Conservation (phyloP, 2,113 vertebrate genomes). For the Lepidothrix coronata region DNA sequence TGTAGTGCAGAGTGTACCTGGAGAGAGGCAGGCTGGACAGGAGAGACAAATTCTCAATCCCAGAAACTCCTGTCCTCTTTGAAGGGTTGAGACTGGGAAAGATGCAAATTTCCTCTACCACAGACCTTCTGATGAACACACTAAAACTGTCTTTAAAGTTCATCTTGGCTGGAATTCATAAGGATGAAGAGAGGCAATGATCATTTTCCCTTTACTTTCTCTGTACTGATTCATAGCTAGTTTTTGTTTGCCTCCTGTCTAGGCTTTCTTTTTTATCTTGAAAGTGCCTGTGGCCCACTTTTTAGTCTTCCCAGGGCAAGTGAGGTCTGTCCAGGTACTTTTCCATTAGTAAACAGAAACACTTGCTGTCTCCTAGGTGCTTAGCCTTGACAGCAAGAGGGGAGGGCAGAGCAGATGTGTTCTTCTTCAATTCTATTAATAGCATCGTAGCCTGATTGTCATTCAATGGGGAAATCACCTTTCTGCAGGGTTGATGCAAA, state of each 20-base stretch:
- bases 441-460: slow-evolving; percentile 42
- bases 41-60: not conserved
- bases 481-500: slow-evolving; percentile 5
- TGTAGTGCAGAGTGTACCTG: not conserved
- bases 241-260: not conserved
- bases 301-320: slow-evolving; percentile 19
- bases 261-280: not conserved
- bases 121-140: not conserved
- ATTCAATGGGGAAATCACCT: slow-evolving; percentile 51
- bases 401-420: slow-evolving; percentile 37
- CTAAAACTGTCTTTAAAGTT: not conserved
- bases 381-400: slow-evolving; percentile 30
- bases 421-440: slow-evolving; percentile 54
- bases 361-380: slow-evolving; percentile 54
- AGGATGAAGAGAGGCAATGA: not conserved
- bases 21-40: not conserved
- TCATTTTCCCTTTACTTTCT: not conserved
- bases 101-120: not conserved
- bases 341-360: slow-evolving; percentile 53
- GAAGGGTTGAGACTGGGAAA: not conserved
- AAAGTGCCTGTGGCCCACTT: not conserved
- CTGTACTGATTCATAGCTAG: not conserved
- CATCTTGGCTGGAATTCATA: not conserved
- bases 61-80: not conserved
- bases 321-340: slow-evolving; percentile 54